These are phyloP conservation scores for Motacilla tschutschensis DNA, from an alignment of 2,113 vertebrate species.

Conservation along the genomic window DNA sequence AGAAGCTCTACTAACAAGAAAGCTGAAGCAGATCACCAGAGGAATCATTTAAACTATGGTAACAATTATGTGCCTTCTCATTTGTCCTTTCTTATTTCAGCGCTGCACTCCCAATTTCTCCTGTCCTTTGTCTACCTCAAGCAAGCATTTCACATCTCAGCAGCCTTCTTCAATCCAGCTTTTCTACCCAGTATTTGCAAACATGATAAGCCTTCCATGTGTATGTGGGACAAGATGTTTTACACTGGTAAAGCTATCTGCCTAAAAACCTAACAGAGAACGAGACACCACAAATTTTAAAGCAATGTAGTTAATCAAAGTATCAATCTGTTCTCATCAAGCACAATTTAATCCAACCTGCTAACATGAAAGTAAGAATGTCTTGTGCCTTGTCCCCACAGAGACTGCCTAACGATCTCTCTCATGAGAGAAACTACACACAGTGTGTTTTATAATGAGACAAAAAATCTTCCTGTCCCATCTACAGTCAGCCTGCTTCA, in stretches of 20 bases:
- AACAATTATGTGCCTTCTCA: not conserved
- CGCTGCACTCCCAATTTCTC: not conserved
- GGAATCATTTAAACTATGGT: not conserved
- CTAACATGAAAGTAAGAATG: not conserved
- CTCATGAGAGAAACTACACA: not conserved
- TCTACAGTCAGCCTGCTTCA: not conserved
- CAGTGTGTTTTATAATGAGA: not conserved
- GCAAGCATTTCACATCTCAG: not conserved
- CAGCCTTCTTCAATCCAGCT: not conserved
- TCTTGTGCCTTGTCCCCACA: not conserved
- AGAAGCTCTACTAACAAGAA: not conserved
- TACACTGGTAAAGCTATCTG: not conserved
- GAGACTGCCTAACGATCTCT: not conserved
- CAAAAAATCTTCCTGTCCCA: slow-evolving; percentile 17
- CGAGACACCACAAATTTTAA: not conserved
- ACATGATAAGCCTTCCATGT: not conserved
- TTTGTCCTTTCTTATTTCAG: not conserved
- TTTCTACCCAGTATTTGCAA: not conserved
- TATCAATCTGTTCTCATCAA: slow-evolving; percentile 43
- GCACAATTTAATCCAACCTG: not conserved
- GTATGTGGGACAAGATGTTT: not conserved
- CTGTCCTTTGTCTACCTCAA: not conserved
- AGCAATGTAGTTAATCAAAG: slow-evolving; percentile 28
- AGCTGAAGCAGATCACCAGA: not conserved
- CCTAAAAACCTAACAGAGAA: slow-evolving; percentile 21